Conservation (phyloP, 2,113 vertebrate genomes). For the Sterrhoptilus dennistouni region DNA sequence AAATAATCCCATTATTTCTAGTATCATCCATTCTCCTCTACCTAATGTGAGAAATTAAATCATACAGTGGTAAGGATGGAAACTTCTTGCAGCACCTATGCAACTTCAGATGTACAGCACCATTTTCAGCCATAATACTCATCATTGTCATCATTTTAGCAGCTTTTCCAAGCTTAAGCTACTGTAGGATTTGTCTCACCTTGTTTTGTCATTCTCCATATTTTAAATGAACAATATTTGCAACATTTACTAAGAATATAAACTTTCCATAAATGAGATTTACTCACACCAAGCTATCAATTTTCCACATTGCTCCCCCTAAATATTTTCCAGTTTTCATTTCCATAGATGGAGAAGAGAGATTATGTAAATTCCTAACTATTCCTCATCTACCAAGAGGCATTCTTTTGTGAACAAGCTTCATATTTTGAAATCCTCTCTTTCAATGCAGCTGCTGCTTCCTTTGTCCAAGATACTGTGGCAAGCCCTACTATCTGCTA, state of each 20-base stretch:
- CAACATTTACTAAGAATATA: not conserved
- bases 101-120: not conserved
- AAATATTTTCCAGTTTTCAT: not conserved
- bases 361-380: not conserved
- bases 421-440: slow-evolving; percentile 41
- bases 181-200: not conserved
- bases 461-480: slow-evolving; percentile 26
- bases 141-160: not conserved
- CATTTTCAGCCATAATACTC: not conserved
- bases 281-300: not conserved
- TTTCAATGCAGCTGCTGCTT: slow-evolving; percentile 55
- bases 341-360: not conserved
- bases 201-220: not conserved
- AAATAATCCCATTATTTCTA: not conserved
- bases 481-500: slow-evolving; percentile 12
- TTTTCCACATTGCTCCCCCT: not conserved
- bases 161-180: not conserved
- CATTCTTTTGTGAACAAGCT: slow-evolving; percentile 33
- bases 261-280: not conserved
- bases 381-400: slow-evolving; percentile 3
- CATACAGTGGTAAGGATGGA: not conserved
- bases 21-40: not conserved
- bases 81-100: not conserved
- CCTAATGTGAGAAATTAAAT: not conserved
- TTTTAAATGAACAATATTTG: not conserved